These are phyloP conservation scores for Lamprologus speciosus DNA, from an alignment of 2,113 vertebrate genomes.

Conservation along the genomic window DNA sequence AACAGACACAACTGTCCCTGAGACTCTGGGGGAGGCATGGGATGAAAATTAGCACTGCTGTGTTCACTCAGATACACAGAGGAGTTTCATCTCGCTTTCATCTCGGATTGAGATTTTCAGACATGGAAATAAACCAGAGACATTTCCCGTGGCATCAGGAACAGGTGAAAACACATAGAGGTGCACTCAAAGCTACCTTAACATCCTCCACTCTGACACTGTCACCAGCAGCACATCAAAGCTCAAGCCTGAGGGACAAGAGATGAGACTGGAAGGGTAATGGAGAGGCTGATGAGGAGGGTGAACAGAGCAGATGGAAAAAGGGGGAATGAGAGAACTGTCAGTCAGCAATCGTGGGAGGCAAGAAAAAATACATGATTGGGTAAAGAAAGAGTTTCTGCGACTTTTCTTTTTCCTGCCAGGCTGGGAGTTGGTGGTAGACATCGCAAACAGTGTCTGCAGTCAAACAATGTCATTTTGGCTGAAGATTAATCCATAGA, in stretches of 20 bases:
- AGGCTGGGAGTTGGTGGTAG: neutral
- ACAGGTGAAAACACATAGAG: neutral
- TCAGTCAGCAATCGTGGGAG: constrained; percentile 1
- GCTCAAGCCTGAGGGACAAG: neutral
- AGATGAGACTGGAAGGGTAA: constrained; percentile 29
- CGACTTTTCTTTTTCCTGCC: neutral
- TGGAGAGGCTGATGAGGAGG: constrained; percentile 23
- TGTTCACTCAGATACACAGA: neutral
- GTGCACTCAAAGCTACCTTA: neutral
- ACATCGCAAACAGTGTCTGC: neutral
- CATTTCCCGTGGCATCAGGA: neutral
- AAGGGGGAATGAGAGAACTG: neutral
- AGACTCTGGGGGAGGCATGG: neutral
- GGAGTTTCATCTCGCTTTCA: neutral
- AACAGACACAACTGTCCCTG: neutral
- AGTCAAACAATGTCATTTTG: neutral
- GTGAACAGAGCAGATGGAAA: constrained; percentile 5
- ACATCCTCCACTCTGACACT: neutral
- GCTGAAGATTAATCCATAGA: neutral
- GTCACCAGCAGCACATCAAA: neutral
- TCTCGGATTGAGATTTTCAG: neutral
- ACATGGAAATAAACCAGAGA: neutral
- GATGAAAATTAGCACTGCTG: neutral
- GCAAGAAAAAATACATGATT: neutral
- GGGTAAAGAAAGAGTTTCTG: neutral